Evolutionary conservation across 1,140 invertebrate genomes (phyloP), one percentile per base, ranked within the genome.

Genomic region (Myzus persicae): DNA sequence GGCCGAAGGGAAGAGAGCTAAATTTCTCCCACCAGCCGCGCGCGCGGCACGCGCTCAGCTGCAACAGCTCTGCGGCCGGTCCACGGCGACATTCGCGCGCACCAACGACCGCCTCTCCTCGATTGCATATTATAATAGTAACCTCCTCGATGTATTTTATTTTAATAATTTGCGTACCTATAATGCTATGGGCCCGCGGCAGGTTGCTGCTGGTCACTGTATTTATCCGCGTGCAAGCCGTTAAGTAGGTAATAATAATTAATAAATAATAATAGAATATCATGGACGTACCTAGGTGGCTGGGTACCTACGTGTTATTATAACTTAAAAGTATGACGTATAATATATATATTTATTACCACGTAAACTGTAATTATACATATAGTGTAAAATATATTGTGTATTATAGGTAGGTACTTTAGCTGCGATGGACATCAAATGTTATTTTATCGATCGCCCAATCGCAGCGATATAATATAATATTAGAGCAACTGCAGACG

Each of bases 1-100:
- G 81, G 76, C 44, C 91, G 36, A 82, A 51, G 42, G 76, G 91
- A 92, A 82, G 91, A 92, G 76, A 92, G 44, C 46, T 82, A 82
- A 84, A 51, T 84, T 82, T 92, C 91, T 84, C 91, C 91, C 91
- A 92, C 91, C 91, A 51, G n/a, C 18, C 42, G 31, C 36, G 40
- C 84, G 42, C 26, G 84, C 84, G 40, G 84, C 40, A 24, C 22
- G 88, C 22, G 44, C 44, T 48, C 46, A 36, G 9, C 87, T 3
- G 36, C 48, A 18, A 6, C 88, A n/a, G 24, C 51, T 26, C 8
- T 40, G 36, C 20, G 22, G 48, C n/a, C 36, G n/a, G 20, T 24
- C 46, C 46, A 22, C 46, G 36, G 88, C 88, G 88, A n/a, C 26
- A 54, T 40, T 54, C 46, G 31, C n/a, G 42, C 85, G 48, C 87